These are phyloP conservation scores for Trichonephila clavata DNA, from an alignment of 1,140 invertebrate species.

Conservation along the genomic window DNA sequence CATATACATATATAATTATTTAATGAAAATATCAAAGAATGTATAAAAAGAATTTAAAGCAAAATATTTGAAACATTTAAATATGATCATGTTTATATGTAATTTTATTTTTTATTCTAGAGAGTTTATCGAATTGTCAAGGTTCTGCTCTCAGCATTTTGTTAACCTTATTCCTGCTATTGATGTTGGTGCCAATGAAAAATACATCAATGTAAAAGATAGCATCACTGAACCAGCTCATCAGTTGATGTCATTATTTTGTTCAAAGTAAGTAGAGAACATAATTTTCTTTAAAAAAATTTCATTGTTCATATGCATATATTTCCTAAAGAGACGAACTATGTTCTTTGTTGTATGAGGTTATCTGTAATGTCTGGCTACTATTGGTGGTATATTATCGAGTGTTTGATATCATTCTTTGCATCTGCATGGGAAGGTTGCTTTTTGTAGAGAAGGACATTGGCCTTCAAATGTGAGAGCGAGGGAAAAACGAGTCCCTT, in stretches of 20 bases:
- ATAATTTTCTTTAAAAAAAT: background rate
- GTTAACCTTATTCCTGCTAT: conserved; percentile 84
- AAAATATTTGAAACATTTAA: background rate
- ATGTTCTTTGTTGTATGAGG: too few species aligned
- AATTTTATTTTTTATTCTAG: conserved; percentile 79
- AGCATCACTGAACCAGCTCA: conserved; percentile 82
- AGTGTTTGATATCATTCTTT: too few species aligned
- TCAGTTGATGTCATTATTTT: conserved; percentile 64
- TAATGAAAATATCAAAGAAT: too few species aligned
- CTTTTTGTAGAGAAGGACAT: too few species aligned
- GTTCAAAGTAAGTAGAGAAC: conserved; percentile 58
- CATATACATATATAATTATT: too few species aligned
- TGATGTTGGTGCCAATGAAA: conserved; percentile 84
- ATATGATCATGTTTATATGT: background rate
- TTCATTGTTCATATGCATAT: background rate
- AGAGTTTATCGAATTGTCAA: conserved; percentile 85
- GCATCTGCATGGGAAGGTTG: too few species aligned
- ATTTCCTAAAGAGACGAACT: too few species aligned
- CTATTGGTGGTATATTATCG: too few species aligned
- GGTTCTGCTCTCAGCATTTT: conserved; percentile 84
- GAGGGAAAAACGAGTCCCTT: too few species aligned
- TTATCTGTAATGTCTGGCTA: too few species aligned
- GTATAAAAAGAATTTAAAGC: too few species aligned
- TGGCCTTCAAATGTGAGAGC: too few species aligned
- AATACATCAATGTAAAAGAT: conserved; percentile 80